These are phyloP conservation scores for Baccha elongata DNA, from an alignment of 2,888 invertebrate species.

Conservation along the genomic window DNA sequence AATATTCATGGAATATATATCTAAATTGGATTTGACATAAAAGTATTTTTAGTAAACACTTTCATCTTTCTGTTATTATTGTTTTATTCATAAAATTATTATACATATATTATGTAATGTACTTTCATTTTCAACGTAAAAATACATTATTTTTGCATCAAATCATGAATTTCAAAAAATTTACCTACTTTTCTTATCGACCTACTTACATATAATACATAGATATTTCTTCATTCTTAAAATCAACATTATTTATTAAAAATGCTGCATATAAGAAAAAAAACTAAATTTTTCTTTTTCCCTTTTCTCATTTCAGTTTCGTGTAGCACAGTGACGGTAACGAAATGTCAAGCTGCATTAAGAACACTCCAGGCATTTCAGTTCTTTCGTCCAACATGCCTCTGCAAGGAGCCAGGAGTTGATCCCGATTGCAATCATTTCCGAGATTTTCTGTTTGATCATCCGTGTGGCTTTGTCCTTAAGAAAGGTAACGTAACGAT, in stretches of 20 bases:
- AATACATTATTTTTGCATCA: no score
- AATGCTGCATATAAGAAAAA: slow-evolving; percentile 7
- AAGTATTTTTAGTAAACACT: no score
- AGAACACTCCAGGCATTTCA: slow-evolving; percentile 94
- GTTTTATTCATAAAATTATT: no score
- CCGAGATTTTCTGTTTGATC: slow-evolving; percentile 95
- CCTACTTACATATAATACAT: no score
- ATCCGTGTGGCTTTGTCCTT: slow-evolving; percentile 94
- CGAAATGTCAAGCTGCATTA: slow-evolving; percentile 95
- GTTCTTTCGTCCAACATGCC: slow-evolving; percentile 96
- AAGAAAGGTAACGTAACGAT: slow-evolving; percentile 88
- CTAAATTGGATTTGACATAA: no score
- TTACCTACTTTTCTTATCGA: no score
- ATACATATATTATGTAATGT: no score
- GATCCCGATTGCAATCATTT: slow-evolving; percentile 97
- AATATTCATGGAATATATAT: no score
- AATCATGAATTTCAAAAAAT: no score
- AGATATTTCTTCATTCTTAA: no score
- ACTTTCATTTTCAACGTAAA: no score
- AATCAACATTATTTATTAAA: slow-evolving; percentile 31
- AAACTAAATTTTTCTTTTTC: slow-evolving; percentile 22
- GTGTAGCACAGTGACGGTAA: slow-evolving; percentile 95
- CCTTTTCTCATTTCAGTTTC: slow-evolving; percentile 87
- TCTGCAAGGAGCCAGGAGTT: slow-evolving; percentile 94
- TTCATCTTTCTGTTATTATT: no score